Base-by-base conservation (phyloP, 1,140 invertebrate species). In the Glossosoma conforme region DNA sequence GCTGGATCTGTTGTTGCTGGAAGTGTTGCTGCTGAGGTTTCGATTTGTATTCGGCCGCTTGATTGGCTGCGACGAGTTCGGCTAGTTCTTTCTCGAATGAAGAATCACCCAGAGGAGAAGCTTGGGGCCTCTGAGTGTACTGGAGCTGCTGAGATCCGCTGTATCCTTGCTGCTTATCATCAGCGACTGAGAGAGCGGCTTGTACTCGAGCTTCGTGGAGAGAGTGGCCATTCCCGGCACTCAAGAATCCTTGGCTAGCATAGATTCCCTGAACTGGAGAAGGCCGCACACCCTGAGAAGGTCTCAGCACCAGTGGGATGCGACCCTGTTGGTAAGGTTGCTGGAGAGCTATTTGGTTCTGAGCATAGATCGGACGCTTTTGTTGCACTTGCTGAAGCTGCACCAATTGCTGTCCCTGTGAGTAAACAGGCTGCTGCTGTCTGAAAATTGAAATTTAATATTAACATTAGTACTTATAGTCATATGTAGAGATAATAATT, bases 191-290 rank as follows among this genome's bases (percentile, higher is more conserved):
- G 3, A 59, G 41, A 10, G 52, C 53, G 14, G 56, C 56, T 37
- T 59, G 56, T 14, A 59, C 52, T 44, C 53, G 49, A n/a, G 56
- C 52, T 48, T 59, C 52, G 17, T 59, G 56, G n/a, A 59, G 36
- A 24, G 52, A 11, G 30, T 59, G 52, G 3, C 48, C 52, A 19
- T 19, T 35, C 2, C 37, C 11, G 18, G 13, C 44, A 3, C 17
- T 14, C 10, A 46, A 32, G 18, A 52, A 55, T 15, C 52, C 53
- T 48, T 51, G 56, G n/a, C 15, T 45, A 8, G 56, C 44, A 25
- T 55, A 55, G 20, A 47, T 40, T 14, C 21, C 48, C 45, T 58
- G 51, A 13, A 33, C 44, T 2, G 47, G 44, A 15, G 51, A 28
- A 6, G 51, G 52, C 33, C 45, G 55, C 11, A 49, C 53, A 20